Evolutionary conservation across 1,140 invertebrate species (phyloP).

Genomic region (Drosophila bocki): DNA sequence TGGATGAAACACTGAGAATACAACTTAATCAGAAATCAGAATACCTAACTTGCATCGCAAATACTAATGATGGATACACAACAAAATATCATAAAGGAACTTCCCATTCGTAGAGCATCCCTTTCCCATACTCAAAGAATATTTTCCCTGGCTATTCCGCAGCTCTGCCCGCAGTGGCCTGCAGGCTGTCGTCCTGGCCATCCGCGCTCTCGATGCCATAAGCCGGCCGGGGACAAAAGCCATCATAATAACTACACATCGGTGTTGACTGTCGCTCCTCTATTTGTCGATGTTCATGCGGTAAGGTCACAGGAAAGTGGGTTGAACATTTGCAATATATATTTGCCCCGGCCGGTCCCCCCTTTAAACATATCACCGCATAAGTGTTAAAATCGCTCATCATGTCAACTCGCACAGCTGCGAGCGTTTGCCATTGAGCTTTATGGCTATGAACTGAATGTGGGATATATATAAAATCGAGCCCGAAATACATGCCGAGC

Average conservation of each 20-base stretch:
- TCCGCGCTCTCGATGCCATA: conserved; percentile 33
- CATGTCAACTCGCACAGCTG: conserved; percentile 70
- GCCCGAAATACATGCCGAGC: conserved; percentile 51
- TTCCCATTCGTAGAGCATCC: conserved; percentile 5
- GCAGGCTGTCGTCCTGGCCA: conserved; percentile 20
- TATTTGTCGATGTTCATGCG: conserved; percentile 28
- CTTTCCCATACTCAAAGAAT: not conserved
- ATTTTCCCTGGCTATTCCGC: conserved; percentile 10
- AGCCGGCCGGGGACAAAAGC: conserved; percentile 59
- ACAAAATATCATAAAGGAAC: not conserved
- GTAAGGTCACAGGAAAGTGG: conserved; percentile 64
- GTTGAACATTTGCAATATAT: conserved; percentile 77
- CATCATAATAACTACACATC: conserved; percentile 71
- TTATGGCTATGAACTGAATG: conserved; percentile 49
- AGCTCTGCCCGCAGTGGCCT: not conserved
- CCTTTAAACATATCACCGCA: conserved; percentile 73
- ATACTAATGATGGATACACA: not conserved
- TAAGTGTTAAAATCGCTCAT: conserved; percentile 81
- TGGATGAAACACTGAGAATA: not conserved
- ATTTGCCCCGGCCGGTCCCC: conserved; percentile 9
- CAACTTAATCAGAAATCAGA: not conserved
- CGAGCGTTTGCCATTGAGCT: conserved; percentile 60
- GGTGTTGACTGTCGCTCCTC: conserved; percentile 33
- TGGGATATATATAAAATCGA: conserved; percentile 24
- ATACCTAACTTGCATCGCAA: not conserved